Evolutionary conservation across 2,113 vertebrate genomes (phyloP).

Genomic region (Dryoscopus gambensis): DNA sequence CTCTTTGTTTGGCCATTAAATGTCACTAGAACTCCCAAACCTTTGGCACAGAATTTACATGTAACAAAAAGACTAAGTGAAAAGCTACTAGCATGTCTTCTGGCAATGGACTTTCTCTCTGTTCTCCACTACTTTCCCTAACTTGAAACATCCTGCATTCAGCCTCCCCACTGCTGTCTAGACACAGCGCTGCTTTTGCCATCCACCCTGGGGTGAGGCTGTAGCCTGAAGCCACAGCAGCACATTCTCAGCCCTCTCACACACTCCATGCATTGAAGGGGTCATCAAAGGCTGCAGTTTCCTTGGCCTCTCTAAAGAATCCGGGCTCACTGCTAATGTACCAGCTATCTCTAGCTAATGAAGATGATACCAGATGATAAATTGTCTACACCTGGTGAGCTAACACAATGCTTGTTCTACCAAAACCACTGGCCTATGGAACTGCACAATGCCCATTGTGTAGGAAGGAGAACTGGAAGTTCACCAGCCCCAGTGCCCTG

Average conservation of each 20-base stretch:
- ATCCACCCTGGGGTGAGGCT: neutral
- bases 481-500: neutral
- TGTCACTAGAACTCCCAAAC: neutral
- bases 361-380: neutral
- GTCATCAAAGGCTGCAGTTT: neutral
- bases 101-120: neutral
- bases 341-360: neutral
- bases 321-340: neutral
- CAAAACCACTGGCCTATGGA: neutral
- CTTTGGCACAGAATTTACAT: neutral
- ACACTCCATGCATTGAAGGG: rapidly evolving
- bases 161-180: neutral
- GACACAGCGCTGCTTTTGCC: neutral
- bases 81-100: neutral
- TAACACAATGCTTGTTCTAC: neutral
- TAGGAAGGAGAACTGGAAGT: neutral
- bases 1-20: neutral
- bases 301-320: neutral
- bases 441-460: neutral
- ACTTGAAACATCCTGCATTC: neutral
- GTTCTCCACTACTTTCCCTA: neutral
- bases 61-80: neutral
- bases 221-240: neutral
- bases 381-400: neutral
- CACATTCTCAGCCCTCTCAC: neutral